Conservation (phyloP, 2,797 vertebrate species). For the Echeneis naucrates region DNA sequence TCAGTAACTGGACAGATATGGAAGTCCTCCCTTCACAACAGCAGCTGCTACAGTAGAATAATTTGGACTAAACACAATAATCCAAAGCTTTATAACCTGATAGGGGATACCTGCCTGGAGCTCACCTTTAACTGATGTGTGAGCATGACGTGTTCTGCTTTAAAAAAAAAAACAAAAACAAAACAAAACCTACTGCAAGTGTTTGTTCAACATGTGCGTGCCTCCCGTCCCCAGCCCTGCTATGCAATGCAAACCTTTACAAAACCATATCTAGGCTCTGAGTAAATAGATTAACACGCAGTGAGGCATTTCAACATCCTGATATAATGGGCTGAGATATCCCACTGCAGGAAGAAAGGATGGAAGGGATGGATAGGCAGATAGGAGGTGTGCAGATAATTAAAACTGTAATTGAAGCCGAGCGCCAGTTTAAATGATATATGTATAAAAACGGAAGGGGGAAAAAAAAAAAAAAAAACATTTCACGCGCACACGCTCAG, state of each 20-base stretch:
- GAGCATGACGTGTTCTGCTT: background rate
- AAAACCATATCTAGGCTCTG: conserved; percentile 17
- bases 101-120: background rate
- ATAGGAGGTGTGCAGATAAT: conserved; percentile 78
- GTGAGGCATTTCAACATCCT: conserved; percentile 7
- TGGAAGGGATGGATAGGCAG: no score
- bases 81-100: background rate
- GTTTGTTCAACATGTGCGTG: conserved; percentile 53
- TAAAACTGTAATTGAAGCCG: conserved; percentile 79
- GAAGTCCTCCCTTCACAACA: conserved; percentile 50
- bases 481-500: conserved; percentile 69
- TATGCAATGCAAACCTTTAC: conserved; percentile 34
- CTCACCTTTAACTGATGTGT: background rate
- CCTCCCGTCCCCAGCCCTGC: conserved; percentile 27
- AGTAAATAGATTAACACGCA: conserved; percentile 46
- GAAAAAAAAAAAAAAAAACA: conserved; percentile 22
- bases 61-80: background rate
- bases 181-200: conserved; percentile 20
- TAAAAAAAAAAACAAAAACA: background rate
- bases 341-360: conserved; percentile 68
- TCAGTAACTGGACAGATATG: conserved; percentile 56
- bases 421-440: conserved; percentile 84
- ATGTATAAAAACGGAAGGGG: no score
- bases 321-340: conserved; percentile 10
- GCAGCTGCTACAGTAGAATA: background rate